Evolutionary conservation across 2,888 invertebrate species (phyloP), one percentile per base, ranked within the genome.

Genomic region (Allolobophora icterica): DNA sequence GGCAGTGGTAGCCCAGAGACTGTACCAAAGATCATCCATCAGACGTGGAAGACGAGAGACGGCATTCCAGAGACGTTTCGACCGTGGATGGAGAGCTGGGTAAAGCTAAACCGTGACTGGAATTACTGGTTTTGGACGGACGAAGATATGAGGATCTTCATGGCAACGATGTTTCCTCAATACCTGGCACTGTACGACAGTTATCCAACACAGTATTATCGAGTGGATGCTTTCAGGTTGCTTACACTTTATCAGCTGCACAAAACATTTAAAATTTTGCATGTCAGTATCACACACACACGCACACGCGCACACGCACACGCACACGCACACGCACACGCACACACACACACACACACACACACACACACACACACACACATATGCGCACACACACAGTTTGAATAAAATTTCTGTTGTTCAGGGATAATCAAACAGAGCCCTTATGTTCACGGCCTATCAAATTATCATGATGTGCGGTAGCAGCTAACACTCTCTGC

Each of bases 101-200:
- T 93, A 30, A 91, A 93, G 35, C 92, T 93, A 52, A 94, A 95
- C 92, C 94, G 94, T 11, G 94, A 93, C 84, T 95, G 94, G 94
- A 93, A 94, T 90, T 95, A 95, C 92, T 94, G 94, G 94, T 92
- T 95, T 71, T 95, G 95, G 95, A 95, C 94, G n/a, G 94, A 95
- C 92, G 93, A 93, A 30, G 94, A 94, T 93, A 94, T 94, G 15
- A 92, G 94, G 89, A 89, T 92, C 42, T 92, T 95, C 11, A 94
- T 95, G 38, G 91, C 92, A 15, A 93, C 93, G 3, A 93, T 93
- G 89, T 94, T 94, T 92, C 94, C 95, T 6, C 83, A 92, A 58
- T 93, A 94, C 40, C 91, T 94, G 40, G 89, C 92, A 13, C 93
- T 93, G 15, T 95, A 92, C 92, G 93, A 94, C 92, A 93, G 92